Evolutionary conservation across 2,888 invertebrate species (phyloP), one percentile per base, ranked within the genome.

Genomic region (Hipparchia semele): DNA sequence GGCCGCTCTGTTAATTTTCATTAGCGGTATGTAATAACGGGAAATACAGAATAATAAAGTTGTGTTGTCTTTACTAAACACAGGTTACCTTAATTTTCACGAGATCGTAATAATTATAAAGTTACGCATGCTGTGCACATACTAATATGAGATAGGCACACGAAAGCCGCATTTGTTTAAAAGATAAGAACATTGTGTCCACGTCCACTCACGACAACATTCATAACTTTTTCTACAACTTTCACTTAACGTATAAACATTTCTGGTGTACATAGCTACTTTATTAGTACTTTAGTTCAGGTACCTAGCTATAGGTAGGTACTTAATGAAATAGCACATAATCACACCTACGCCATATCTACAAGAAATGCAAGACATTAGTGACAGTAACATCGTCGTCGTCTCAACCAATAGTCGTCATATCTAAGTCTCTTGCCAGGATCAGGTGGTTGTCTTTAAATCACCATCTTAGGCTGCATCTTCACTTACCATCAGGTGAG

Each of bases 171-270:
- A 68, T 68, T 68, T 58, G 49, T 59, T 59, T 58, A 9, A 49
- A 59, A 59, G 68, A 68, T 68, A 68, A 68, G 59, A 49, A 68
- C 58, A 68, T 49, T 49, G 45, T 68, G 56, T 58, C 46, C 59
- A 58, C 10, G 58, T 68, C 58, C 58, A 49, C 68, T 68, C 68
- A 68, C 68, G 54, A 67, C 67, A 67, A 45, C 45, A 58, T 33
- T 13, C 45, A 58, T 67, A 67, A 56, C 54, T 53, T 66, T 71
- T 67, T 71, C n/a, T n/a, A 61, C 13, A 72, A 72, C 62, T 72
- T 68, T 72, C 68, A 58, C 68, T 62, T 23, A 67, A 10, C 23
- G 53, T 23, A 56, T 49, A 62, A 53, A 33, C 33, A 65, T 65
- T 65, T 65, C 65, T 65, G 65, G 65, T 62, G 49, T 65, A 23